Percentiles rank a stretch among this genome's conserved stretches.
Conservation (phyloP, 2,888 invertebrate genomes). For the Synanthedon andrenaeformis region DNA sequence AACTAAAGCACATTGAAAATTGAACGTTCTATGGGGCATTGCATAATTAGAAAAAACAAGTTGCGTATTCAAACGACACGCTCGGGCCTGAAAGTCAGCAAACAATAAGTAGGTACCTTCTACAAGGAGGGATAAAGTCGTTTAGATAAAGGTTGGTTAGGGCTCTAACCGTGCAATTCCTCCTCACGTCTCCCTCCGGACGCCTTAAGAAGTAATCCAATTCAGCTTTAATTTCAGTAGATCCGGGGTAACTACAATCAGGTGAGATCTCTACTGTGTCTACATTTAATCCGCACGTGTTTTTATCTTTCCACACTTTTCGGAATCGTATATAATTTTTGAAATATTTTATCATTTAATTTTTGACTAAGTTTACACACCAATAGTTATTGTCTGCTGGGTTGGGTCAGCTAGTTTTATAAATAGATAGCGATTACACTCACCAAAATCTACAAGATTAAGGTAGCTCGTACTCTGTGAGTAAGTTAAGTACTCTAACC, state of each 20-base stretch:
- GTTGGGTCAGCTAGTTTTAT: no score
- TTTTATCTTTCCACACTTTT: no score
- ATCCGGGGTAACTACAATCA: slow-evolving; percentile 4
- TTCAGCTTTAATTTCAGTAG: slow-evolving; percentile 3
- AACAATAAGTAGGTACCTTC: neutral
- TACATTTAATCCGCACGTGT: neutral
- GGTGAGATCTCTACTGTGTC: neutral
- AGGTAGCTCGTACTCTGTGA: no score
- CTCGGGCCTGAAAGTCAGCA: neutral
- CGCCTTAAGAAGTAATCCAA: slow-evolving; percentile 6
- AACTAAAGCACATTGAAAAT: neutral
- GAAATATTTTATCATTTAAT: no score
- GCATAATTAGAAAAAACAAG: neutral
- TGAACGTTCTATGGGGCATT: neutral
- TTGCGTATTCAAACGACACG: neutral
- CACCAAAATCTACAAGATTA: no score
- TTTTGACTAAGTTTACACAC: no score
- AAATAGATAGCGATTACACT: no score
- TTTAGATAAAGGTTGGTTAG: slow-evolving; percentile 9
- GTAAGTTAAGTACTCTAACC: no score
- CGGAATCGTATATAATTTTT: no score
- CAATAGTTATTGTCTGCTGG: no score
- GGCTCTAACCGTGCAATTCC: slow-evolving; percentile 2
- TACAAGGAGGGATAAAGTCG: slow-evolving; percentile 4
- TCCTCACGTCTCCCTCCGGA: slow-evolving; percentile 3